Evolutionary conservation across 2,797 vertebrate genomes (phyloP).

Genomic region (Tragopan temminckii): DNA sequence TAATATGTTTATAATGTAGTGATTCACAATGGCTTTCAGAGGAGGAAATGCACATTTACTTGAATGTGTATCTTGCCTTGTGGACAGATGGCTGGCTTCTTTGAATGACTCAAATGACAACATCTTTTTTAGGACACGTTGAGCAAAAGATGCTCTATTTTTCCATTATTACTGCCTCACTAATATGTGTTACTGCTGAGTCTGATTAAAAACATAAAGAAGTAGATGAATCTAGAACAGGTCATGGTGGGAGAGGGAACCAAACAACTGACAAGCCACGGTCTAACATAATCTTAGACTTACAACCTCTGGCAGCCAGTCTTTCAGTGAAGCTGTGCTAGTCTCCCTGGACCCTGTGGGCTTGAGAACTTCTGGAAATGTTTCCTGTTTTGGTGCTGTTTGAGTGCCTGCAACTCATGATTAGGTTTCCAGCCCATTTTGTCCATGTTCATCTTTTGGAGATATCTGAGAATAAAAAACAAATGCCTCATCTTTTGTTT

Average conservation of each 20-base stretch:
- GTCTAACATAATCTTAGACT: neutral
- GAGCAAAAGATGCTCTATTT: neutral
- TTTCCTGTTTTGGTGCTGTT: neutral
- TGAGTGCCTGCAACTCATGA: neutral
- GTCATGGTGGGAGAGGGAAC: neutral
- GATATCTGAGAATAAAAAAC: neutral
- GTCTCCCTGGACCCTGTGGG: neutral
- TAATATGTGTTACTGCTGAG: neutral
- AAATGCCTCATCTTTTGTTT: constrained; percentile 16
- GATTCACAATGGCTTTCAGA: neutral
- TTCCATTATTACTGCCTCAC: neutral
- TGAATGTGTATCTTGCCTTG: neutral
- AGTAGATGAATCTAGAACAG: neutral
- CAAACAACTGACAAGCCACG: neutral
- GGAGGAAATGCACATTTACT: neutral
- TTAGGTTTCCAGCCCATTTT: neutral
- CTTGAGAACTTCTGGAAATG: neutral
- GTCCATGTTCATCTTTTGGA: neutral
- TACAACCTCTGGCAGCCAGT: neutral
- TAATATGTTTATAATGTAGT: neutral
- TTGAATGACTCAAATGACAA: neutral
- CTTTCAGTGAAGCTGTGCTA: neutral
- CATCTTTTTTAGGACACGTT: neutral
- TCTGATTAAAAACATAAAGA: neutral
- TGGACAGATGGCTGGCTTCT: neutral